Evolutionary conservation across 1,140 invertebrate species (phyloP).

Genomic region (Episyrphus balteatus): DNA sequence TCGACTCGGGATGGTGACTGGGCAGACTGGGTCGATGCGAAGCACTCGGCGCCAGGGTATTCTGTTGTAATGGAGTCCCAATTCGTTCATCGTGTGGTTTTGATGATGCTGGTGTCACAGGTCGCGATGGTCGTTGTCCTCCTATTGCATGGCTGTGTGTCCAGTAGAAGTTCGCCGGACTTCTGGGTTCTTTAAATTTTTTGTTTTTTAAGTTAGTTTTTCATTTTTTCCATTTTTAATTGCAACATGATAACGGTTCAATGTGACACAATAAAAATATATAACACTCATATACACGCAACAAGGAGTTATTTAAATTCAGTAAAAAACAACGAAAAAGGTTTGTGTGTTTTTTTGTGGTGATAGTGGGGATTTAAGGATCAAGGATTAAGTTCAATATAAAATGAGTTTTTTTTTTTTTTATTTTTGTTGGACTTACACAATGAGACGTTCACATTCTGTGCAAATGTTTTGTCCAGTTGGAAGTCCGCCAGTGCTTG

Average conservation of each 20-base stretch:
- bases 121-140: conserved; percentile 27
- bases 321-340: not conserved
- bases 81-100: conserved; percentile 16
- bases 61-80: conserved; percentile 20
- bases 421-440: conserved; percentile 57
- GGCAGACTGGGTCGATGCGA: conserved; percentile 40
- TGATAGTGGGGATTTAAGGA: no score
- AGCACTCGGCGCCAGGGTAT: conserved; percentile 29
- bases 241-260: no score
- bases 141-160: conserved; percentile 51
- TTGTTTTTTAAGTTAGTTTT: conserved; percentile 3
- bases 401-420: not conserved
- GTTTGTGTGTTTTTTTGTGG: not conserved
- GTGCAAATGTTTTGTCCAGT: conserved; percentile 84
- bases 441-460: conserved; percentile 85
- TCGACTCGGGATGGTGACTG: no score
- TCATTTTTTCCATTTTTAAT: not conserved
- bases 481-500: conserved; percentile 56
- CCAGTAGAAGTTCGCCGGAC: conserved; percentile 49
- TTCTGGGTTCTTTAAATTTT: conserved; percentile 26
- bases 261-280: no score
- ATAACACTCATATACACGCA: no score
- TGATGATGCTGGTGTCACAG: conserved; percentile 13
- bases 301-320: not conserved
- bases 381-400: not conserved